A percentile compares a stretch with the other conserved stretches of the same genome.
Evolutionary conservation across 2,888 invertebrate species (phyloP).

Genomic region (Philhelius pedissequus): DNA sequence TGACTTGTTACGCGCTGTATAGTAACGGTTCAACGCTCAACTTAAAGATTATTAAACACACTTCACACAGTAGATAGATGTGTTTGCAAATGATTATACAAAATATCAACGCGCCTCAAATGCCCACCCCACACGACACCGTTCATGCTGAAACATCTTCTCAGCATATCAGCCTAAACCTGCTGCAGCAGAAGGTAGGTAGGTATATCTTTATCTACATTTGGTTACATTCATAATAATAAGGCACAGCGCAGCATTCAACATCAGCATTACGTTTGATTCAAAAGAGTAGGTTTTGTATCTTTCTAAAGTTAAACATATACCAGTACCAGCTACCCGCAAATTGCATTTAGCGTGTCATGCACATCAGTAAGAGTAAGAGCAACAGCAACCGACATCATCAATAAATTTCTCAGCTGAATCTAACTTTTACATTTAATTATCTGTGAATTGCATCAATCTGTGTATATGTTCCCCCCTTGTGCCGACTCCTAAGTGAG

Average conservation of each 20-base stretch:
- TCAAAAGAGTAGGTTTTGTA: slow-evolving; percentile 49
- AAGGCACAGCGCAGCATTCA: slow-evolving; percentile 38
- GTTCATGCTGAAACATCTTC: slow-evolving; percentile 8
- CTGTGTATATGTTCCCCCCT: slow-evolving; percentile 7
- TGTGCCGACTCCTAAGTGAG: background rate
- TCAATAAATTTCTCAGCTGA: slow-evolving; percentile 67
- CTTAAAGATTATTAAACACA: slow-evolving; percentile 36
- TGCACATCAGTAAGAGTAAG: slow-evolving; percentile 39
- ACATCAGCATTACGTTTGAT: slow-evolving; percentile 59
- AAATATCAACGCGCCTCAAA: slow-evolving; percentile 24
- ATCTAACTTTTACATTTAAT: slow-evolving; percentile 69
- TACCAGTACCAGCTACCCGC: background rate
- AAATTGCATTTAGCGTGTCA: background rate
- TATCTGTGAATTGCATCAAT: slow-evolving; percentile 69
- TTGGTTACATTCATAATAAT: slow-evolving; percentile 58
- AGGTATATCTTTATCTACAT: background rate
- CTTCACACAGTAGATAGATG: background rate
- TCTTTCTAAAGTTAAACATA: background rate
- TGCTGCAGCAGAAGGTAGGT: background rate
- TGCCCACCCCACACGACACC: slow-evolving; percentile 13
- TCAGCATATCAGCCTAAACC: slow-evolving; percentile 1
- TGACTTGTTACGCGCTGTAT: slow-evolving; percentile 46
- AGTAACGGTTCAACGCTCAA: slow-evolving; percentile 61
- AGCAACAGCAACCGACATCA: slow-evolving; percentile 57
- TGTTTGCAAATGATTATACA: slow-evolving; percentile 50